phyloP scores from a whole-genome alignment of 2,888 invertebrate genomes.

The Sarcophaga caerulescens region DNA sequence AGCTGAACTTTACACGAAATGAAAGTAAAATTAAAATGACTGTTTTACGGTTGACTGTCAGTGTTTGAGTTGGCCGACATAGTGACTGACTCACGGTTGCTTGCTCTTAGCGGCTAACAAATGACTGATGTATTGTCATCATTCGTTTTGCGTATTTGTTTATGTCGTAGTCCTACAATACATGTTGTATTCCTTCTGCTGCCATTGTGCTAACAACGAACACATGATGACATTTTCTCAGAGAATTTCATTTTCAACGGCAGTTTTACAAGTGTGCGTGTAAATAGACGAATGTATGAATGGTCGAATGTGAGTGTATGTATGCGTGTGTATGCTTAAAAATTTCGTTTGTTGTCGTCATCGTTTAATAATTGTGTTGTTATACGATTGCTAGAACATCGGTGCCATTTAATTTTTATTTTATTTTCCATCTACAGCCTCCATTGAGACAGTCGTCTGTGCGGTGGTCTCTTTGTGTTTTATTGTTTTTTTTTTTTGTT shows the following conservation, averaged over 20 bases:
- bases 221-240: neutral
- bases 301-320: neutral
- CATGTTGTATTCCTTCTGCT: neutral
- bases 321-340: conserved; percentile 14
- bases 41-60: conserved; percentile 3
- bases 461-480: conserved; percentile 14
- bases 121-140: conserved; percentile 46
- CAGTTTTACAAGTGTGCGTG: neutral
- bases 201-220: neutral
- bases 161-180: conserved; percentile 19
- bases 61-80: neutral
- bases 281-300: neutral
- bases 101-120: neutral
- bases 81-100: conserved; percentile 5
- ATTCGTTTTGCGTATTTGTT: conserved; percentile 40
- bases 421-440: conserved; percentile 33
- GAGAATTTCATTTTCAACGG: neutral
- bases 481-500: conserved; percentile 3
- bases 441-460: conserved; percentile 52
- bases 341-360: conserved; percentile 61
- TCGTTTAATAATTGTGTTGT: conserved; percentile 52
- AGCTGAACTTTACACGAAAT: conserved; percentile 26
- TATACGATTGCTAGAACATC: conserved; percentile 55
- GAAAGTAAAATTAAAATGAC: conserved; percentile 47
- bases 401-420: conserved; percentile 49